A percentile compares a stretch with the other conserved stretches of the same genome.
These are phyloP conservation scores for Buteo buteo DNA, from an alignment of 2,113 vertebrate species.

Conservation along the genomic window DNA sequence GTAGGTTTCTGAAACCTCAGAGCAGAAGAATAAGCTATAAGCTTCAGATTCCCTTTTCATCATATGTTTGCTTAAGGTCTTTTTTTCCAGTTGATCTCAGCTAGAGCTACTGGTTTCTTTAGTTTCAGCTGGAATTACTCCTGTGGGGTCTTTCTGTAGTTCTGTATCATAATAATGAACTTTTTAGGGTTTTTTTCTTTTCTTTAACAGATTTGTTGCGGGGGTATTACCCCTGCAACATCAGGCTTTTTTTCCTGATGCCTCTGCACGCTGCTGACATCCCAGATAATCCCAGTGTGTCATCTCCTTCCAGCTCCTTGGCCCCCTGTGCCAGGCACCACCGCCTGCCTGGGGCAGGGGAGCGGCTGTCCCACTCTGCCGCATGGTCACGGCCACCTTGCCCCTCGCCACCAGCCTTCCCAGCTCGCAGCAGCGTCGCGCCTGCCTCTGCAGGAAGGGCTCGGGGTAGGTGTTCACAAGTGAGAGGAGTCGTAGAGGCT, in stretches of 20 bases:
- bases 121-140: neutral
- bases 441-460: neutral
- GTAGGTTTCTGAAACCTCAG: neutral
- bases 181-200: neutral
- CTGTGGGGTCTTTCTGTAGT: neutral
- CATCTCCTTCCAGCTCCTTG: neutral
- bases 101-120: neutral
- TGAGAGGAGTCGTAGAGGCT: neutral
- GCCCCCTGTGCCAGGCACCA: neutral
- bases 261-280: neutral
- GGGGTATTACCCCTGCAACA: neutral
- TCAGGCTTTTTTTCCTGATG: neutral
- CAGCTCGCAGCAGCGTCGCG: accelerated
- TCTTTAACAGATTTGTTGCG: neutral
- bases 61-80: neutral
- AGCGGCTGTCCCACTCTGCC: neutral
- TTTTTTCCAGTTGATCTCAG: neutral
- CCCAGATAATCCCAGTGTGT: neutral
- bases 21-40: constrained; percentile 10
- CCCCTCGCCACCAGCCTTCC: neutral
- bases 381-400: neutral
- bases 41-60: neutral
- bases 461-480: neutral
- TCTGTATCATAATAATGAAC: neutral
- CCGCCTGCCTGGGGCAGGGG: neutral